phyloP scores from a whole-genome alignment of 2,113 vertebrate genomes.

The Burhinus bistriatus region DNA sequence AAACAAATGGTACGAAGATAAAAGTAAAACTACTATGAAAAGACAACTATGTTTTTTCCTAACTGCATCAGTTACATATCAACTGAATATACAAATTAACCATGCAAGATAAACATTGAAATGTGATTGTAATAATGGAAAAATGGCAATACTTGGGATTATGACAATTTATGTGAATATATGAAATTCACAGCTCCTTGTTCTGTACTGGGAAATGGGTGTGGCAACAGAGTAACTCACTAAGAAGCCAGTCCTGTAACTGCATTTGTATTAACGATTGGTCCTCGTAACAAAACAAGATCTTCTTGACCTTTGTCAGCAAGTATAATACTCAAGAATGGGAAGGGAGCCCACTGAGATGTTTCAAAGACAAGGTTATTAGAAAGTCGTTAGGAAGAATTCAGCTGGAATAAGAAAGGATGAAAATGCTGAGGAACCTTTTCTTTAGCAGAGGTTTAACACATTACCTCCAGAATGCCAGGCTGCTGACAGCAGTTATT shows the following conservation, averaged over 20 bases:
- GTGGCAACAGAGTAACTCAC: not conserved
- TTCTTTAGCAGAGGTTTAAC: not conserved
- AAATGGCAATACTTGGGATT: not conserved
- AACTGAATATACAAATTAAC: not conserved
- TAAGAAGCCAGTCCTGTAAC: not conserved
- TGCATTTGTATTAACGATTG: not conserved
- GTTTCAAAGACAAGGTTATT: not conserved
- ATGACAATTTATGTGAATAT: not conserved
- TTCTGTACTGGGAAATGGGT: not conserved
- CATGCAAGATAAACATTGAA: not conserved
- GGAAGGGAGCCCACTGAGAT: not conserved
- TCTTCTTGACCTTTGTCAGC: not conserved
- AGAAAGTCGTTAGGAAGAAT: not conserved
- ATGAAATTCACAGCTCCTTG: not conserved
- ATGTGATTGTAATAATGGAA: not conserved
- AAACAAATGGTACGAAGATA: not conserved
- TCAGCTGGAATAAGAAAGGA: not conserved
- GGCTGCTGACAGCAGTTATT: not conserved
- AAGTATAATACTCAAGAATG: not conserved
- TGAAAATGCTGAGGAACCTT: not conserved
- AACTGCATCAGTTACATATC: not conserved
- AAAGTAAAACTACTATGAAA: not conserved
- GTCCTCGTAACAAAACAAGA: not conserved
- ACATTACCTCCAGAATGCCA: not conserved
- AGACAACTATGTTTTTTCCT: not conserved